A percentile compares a stretch with the other conserved stretches of the same genome.
Conservation (phyloP, 1,140 invertebrate genomes). For the Cyclargus thomasi region DNA sequence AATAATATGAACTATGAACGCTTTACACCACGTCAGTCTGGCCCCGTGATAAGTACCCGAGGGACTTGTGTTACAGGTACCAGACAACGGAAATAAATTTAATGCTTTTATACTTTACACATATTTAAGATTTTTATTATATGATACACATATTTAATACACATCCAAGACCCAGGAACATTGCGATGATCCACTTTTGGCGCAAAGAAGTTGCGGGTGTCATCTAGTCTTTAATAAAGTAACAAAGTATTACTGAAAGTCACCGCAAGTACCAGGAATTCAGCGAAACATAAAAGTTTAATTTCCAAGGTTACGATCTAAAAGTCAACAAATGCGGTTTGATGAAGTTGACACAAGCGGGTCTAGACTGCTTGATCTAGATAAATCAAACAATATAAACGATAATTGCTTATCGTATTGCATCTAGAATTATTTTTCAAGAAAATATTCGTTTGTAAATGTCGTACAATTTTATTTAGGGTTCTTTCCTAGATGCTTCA, state of each 20-base stretch:
- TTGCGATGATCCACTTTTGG: no score
- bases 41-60: no score
- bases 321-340: neutral
- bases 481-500: neutral
- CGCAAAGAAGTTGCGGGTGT: no score
- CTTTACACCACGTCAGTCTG: no score
- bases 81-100: no score
- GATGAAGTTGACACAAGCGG: slow-evolving; percentile 1
- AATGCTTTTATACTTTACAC: no score
- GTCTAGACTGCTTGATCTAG: neutral
- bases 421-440: neutral
- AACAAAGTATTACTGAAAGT: neutral
- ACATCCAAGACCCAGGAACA: no score
- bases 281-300: neutral
- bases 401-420: neutral
- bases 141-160: no score
- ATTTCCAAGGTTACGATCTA: slow-evolving; percentile 5
- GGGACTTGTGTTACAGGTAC: no score
- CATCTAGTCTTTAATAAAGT: no score
- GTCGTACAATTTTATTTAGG: neutral
- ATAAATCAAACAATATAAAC: slow-evolving; percentile 1
- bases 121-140: no score
- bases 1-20: no score
- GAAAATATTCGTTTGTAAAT: slow-evolving; percentile 1
- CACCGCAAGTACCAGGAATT: neutral